Evolutionary conservation across 2,797 vertebrate species (phyloP).

Genomic region (Pipistrellus kuhlii): DNA sequence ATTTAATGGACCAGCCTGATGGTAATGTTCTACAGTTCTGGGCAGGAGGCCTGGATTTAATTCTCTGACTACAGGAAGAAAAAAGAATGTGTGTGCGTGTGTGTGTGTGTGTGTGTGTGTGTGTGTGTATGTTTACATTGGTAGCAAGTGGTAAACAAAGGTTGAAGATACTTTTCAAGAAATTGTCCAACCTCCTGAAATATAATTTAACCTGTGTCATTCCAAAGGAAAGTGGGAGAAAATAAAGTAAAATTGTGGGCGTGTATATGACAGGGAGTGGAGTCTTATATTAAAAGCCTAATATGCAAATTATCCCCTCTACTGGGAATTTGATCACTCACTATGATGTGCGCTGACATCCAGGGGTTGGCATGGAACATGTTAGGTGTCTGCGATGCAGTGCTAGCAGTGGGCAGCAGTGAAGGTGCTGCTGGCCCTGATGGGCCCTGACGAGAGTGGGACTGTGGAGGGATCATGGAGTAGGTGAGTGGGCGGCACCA

Average conservation of each 20-base stretch:
- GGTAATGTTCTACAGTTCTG: slow-evolving; percentile 76
- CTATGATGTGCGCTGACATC: too few relatives aligned
- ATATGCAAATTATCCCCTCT: too few relatives aligned
- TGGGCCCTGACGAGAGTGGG: too few relatives aligned
- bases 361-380: too few relatives aligned
- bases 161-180: slow-evolving; percentile 15
- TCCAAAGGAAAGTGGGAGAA: slow-evolving; percentile 8
- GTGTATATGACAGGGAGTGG: not conserved
- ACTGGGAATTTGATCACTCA: too few relatives aligned
- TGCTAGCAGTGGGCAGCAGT: too few relatives aligned
- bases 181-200: not conserved
- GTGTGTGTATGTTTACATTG: not conserved
- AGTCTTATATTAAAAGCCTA: not conserved
- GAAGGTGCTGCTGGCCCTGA: too few relatives aligned
- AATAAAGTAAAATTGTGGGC: not conserved
- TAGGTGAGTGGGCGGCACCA: too few relatives aligned
- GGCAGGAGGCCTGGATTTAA: slow-evolving; percentile 71
- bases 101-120: not conserved
- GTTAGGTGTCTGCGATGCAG: too few relatives aligned
- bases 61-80: not conserved
- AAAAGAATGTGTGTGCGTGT: not conserved
- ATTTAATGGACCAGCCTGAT: slow-evolving; percentile 82
- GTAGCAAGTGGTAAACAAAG: not conserved
- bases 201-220: not conserved
- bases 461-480: too few relatives aligned